Evolutionary conservation across 35 echinoderm and acorn worm species (phyloP).

Genomic region (Holothuria glaberrima): DNA sequence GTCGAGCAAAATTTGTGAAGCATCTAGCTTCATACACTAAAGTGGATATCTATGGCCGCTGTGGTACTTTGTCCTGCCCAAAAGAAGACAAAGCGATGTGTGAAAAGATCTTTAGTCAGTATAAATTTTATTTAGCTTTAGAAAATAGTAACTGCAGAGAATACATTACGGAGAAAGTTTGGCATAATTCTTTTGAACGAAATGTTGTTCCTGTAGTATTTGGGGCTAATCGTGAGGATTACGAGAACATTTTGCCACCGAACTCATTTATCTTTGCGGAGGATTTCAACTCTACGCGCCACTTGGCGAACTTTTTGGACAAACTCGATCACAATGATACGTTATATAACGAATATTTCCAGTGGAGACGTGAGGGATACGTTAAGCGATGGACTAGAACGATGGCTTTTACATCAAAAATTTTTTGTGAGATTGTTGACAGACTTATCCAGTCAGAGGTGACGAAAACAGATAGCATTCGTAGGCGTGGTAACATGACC

Average conservation of each 20-base stretch:
- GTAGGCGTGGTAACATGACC: neutral
- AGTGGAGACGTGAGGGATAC: conserved; percentile 11
- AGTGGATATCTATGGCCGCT: conserved; percentile 10
- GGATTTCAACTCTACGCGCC: conserved; percentile 38
- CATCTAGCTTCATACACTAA: neutral
- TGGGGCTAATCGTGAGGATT: neutral
- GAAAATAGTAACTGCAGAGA: conserved; percentile 43
- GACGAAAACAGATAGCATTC: neutral
- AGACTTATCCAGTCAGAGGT: neutral
- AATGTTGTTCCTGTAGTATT: conserved; percentile 42
- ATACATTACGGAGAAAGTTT: conserved; percentile 61
- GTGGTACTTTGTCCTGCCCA: conserved; percentile 12
- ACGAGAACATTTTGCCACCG: conserved; percentile 13
- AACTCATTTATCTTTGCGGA: conserved; percentile 61
- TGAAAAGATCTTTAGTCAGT: neutral
- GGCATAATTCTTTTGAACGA: conserved; percentile 29
- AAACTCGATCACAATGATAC: conserved; percentile 16
- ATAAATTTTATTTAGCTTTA: conserved; percentile 48
- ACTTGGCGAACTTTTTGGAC: conserved; percentile 21
- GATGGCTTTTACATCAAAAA: conserved; percentile 11
- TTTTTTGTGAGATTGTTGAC: conserved; percentile 12
- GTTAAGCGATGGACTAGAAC: conserved; percentile 19
- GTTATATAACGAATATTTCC: conserved; percentile 35
- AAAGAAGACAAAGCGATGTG: neutral
- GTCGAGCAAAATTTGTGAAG: conserved; percentile 39